Conservation (phyloP, 2,888 invertebrate genomes). For the Temnothorax ravouxi region DNA sequence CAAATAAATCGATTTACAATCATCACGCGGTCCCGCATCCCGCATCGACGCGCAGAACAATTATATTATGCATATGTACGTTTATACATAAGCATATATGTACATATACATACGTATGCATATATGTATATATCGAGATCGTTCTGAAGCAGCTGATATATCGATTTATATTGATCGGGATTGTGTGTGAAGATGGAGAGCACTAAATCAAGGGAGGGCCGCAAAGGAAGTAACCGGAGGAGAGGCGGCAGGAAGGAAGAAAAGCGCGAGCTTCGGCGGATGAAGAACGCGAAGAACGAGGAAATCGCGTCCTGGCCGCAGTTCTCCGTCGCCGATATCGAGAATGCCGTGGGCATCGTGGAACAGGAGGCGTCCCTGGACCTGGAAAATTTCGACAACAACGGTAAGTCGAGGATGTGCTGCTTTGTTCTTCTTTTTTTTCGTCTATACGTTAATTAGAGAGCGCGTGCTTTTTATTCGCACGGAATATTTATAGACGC, state of each 20-base stretch:
- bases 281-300: constrained; percentile 3
- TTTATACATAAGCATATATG: background rate
- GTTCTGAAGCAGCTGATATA: constrained; percentile 21
- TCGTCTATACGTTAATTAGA: background rate
- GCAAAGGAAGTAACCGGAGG: background rate
- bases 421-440: background rate
- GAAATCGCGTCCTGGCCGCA: background rate
- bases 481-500: background rate
- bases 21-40: too few relatives aligned
- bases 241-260: constrained; percentile 20
- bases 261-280: background rate
- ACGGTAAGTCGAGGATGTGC: background rate
- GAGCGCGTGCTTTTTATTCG: background rate
- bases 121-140: background rate
- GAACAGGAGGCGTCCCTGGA: background rate
- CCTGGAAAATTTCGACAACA: constrained; percentile 12
- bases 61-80: background rate
- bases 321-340: background rate
- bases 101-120: background rate
- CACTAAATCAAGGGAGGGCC: background rate
- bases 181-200: background rate
- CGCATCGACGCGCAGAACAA: background rate
- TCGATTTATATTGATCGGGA: constrained; percentile 27
- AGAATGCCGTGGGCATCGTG: background rate
- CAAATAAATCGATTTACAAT: background rate